Conservation (phyloP, 2,797 vertebrate genomes). For the Scolopax bukidnonensis region DNA sequence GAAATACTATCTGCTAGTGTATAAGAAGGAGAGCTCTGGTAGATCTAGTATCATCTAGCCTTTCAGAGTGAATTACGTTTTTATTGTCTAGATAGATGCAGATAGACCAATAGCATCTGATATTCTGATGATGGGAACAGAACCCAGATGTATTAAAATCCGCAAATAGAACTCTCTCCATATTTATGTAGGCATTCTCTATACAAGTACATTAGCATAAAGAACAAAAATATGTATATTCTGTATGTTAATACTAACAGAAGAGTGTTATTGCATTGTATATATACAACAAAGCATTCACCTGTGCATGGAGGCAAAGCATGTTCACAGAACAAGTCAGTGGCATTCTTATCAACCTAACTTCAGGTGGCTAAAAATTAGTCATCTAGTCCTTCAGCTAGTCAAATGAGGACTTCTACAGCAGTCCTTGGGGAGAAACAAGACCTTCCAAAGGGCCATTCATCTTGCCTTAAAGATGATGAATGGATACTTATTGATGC, state of each 20-base stretch:
- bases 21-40: slow-evolving; percentile 25
- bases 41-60: background rate
- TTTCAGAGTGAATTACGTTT: background rate
- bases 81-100: background rate
- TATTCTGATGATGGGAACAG: background rate
- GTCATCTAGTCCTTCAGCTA: background rate
- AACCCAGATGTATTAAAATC: background rate
- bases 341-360: background rate
- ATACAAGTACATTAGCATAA: background rate
- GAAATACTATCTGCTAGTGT: slow-evolving; percentile 70
- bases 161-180: background rate
- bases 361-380: background rate
- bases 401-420: background rate
- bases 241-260: background rate
- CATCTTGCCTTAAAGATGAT: background rate
- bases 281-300: background rate
- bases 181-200: background rate
- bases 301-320: background rate
- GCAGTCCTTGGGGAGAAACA: background rate
- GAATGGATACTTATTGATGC: background rate
- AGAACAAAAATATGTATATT: background rate
- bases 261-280: background rate
- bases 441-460: background rate
- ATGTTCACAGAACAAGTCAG: background rate
- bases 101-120: background rate